phyloP scores from a whole-genome alignment of 2,113 vertebrate genomes.

The Picathartes gymnocephalus region DNA sequence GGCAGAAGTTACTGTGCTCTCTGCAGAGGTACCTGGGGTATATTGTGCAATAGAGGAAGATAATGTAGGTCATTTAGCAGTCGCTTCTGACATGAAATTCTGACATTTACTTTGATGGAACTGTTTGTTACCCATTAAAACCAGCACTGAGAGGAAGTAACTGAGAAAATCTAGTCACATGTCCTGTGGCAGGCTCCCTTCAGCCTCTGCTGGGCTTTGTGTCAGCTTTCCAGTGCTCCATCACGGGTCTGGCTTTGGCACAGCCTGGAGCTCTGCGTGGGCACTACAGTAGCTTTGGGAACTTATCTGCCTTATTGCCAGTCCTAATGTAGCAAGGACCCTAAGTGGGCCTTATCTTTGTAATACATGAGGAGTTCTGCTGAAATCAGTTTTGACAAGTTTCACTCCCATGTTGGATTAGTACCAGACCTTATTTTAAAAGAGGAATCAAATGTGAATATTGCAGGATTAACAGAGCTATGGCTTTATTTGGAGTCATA shows the following conservation, averaged over 20 bases:
- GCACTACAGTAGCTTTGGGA: neutral
- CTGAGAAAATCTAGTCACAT: neutral
- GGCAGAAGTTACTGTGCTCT: neutral
- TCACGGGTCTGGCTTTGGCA: neutral
- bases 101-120: neutral
- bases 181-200: neutral
- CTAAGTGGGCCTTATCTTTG: neutral
- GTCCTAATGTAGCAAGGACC: neutral
- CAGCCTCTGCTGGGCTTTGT: neutral
- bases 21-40: neutral
- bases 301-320: neutral
- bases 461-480: neutral
- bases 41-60: neutral
- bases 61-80: neutral
- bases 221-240: neutral
- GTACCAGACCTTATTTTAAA: neutral
- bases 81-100: neutral
- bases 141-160: neutral
- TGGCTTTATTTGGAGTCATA: neutral
- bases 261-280: neutral
- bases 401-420: neutral
- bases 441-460: neutral
- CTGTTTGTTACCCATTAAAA: neutral
- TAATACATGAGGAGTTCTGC: neutral
- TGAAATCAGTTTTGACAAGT: neutral